phyloP scores from a whole-genome alignment of 2,888 invertebrate genomes.

The Elgonia sp. region DNA sequence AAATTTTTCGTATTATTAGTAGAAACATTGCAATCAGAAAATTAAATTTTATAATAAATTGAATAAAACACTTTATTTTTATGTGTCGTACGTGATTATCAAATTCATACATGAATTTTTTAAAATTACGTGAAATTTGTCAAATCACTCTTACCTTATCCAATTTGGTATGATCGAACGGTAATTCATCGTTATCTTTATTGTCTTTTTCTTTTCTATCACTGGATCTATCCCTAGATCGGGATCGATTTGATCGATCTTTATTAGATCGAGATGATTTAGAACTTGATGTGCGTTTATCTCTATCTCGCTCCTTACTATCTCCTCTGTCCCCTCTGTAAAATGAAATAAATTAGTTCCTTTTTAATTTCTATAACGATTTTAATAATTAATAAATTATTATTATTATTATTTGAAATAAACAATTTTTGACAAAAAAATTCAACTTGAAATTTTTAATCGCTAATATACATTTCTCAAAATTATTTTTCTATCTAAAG shows the following conservation, averaged over 20 bases:
- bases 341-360: conserved; percentile 26
- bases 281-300: conserved; percentile 88
- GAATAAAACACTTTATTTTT: too few species aligned
- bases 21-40: too few species aligned
- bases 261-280: conserved; percentile 88
- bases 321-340: conserved; percentile 88
- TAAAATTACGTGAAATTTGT: conserved; percentile 1
- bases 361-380: background rate
- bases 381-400: too few species aligned
- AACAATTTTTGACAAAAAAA: too few species aligned
- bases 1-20: too few species aligned
- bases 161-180: conserved; percentile 92
- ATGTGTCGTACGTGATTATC: too few species aligned
- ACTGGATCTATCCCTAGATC: conserved; percentile 89
- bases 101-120: too few species aligned
- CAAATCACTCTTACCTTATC: conserved; percentile 89
- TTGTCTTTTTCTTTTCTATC: conserved; percentile 89
- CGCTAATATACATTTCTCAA: too few species aligned
- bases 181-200: conserved; percentile 87
- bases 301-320: conserved; percentile 87
- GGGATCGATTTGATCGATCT: conserved; percentile 87
- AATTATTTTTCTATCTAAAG: too few species aligned
- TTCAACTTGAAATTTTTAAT: too few species aligned
- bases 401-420: too few species aligned
- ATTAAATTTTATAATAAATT: too few species aligned